Base-by-base conservation (phyloP, 2,797 vertebrate genomes). In the Tinamus major region DNA sequence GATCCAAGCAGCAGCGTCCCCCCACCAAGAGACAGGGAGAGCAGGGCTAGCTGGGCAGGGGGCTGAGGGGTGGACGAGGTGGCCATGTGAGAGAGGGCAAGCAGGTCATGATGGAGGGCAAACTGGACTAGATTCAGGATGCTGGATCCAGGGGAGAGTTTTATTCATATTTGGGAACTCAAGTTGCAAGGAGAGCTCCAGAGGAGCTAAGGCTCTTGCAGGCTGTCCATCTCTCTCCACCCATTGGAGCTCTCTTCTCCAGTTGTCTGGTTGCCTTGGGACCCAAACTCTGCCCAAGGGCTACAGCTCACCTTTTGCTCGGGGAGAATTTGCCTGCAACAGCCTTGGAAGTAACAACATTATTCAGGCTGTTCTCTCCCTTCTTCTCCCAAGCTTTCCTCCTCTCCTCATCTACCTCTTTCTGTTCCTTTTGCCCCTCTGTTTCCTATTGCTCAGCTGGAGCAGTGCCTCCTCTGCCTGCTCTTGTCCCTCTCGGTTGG, bases 61-160 rank as follows among this genome's bases (percentile, higher is more conserved):
- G 44, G 56, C 76, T 77, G 51, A 70, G 35, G 13, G 18, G 39
- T 9, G 20, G 23, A 7, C 80, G 12, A 0, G 1, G 16, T 1
- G 55, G 39, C 62, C 29, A 3, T 0, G 0, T 27, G 56, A 26
- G 46, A 58, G 24, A 58, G 31, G 39, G 39, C 74, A 48, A 84
- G 35, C 27, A 56, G 53, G 65, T 71, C 14, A 2, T 53, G 79
- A 5, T 0, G 1, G 42, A 4, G 18, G 23, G 23, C 21, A 35
- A 21, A 49, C 3, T 58, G 33, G 37, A 19, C 20, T 19, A 41
- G 10, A 9, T 44, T 19, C 64, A 39, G 17, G 12, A 9, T 77
- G 2, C 27, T 35, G 21, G 5, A 33, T 75, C 41, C 37, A 39
- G 44, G 48, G 23, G 9, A 11, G 2, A 9, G 3, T 48, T 94